These are phyloP conservation scores for Mola mola DNA, from an alignment of 2,113 vertebrate species.

Conservation along the genomic window DNA sequence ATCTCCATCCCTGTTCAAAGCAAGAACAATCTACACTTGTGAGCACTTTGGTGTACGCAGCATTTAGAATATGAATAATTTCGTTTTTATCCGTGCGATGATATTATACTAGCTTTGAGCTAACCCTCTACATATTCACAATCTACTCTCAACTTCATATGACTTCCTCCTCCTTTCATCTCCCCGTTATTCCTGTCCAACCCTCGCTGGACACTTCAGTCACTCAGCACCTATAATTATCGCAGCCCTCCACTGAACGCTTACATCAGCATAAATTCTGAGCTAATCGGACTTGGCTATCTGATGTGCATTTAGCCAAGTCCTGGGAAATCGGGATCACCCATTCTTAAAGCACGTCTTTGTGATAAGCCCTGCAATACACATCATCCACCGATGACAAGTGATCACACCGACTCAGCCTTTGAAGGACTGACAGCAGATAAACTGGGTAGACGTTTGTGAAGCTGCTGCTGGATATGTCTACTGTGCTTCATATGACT, in stretches of 20 bases:
- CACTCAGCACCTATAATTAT: conserved; percentile 30
- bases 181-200: conserved; percentile 3
- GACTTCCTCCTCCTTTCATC: conserved; percentile 49
- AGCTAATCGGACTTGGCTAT: too few species aligned
- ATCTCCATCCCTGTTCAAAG: too few species aligned
- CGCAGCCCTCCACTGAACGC: conserved; percentile 36
- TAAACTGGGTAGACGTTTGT: too few species aligned
- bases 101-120: conserved; percentile 14
- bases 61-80: conserved; percentile 4
- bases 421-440: too few species aligned
- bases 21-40: too few species aligned
- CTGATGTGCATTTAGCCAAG: conserved; percentile 10
- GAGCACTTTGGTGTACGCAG: too few species aligned
- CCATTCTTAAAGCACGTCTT: neutral
- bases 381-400: too few species aligned
- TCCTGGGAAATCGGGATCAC: conserved; percentile 13
- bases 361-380: too few species aligned
- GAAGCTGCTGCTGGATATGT: too few species aligned
- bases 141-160: neutral
- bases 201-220: conserved; percentile 13
- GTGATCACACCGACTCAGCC: neutral
- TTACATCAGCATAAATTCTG: conserved; percentile 54
- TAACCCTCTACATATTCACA: conserved; percentile 16
- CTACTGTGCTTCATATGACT: too few species aligned
- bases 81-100: neutral